Conservation (phyloP, 2,797 vertebrate species). For the Pogonophryne albipinna region DNA sequence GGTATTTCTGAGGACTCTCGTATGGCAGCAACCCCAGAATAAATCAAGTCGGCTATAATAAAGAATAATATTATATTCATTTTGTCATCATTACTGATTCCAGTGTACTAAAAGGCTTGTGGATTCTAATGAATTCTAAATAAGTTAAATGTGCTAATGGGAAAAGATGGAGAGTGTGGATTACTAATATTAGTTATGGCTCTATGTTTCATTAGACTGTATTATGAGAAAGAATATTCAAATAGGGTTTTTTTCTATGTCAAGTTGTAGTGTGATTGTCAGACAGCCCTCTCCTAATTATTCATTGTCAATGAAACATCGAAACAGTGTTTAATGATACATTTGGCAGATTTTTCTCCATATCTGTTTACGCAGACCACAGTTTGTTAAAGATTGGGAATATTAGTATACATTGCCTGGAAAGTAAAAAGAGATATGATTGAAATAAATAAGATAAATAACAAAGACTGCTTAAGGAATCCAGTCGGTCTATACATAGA, state of each 20-base stretch:
- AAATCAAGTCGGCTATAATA: slow-evolving; percentile 85
- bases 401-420: slow-evolving; percentile 44
- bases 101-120: slow-evolving; percentile 79
- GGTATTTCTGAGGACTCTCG: slow-evolving; percentile 80
- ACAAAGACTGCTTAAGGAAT: slow-evolving; percentile 78
- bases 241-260: slow-evolving; percentile 59
- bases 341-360: slow-evolving; percentile 33
- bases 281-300: slow-evolving; percentile 56
- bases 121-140: slow-evolving; percentile 83
- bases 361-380: slow-evolving; percentile 53
- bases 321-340: slow-evolving; percentile 52
- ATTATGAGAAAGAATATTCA: slow-evolving; percentile 71
- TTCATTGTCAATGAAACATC: slow-evolving; percentile 55
- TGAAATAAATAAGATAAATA: slow-evolving; percentile 72
- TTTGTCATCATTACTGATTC: slow-evolving; percentile 84
- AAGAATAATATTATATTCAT: slow-evolving; percentile 85
- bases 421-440: slow-evolving; percentile 57
- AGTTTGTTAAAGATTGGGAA: slow-evolving; percentile 21
- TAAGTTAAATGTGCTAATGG: slow-evolving; percentile 82
- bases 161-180: slow-evolving; percentile 73
- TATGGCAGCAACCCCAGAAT: slow-evolving; percentile 78
- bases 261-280: slow-evolving; percentile 74
- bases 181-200: slow-evolving; percentile 81
- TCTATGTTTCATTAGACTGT: slow-evolving; percentile 77
- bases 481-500: slow-evolving; percentile 93